Conservation (phyloP, 2,888 invertebrate genomes). For the Thecophora atra region DNA sequence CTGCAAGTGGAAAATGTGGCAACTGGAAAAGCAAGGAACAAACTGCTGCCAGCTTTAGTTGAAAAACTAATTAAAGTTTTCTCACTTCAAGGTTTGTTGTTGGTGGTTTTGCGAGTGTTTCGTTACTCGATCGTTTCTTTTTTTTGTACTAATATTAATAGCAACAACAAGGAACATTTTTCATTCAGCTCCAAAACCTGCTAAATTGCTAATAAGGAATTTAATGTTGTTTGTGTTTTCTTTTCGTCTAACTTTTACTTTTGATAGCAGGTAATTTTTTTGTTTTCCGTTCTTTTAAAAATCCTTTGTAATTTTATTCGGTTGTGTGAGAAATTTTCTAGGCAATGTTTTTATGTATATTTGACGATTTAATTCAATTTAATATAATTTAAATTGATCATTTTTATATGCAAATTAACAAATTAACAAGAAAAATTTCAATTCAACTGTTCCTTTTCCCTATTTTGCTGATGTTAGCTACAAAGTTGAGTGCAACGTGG, state of each 20-base stretch:
- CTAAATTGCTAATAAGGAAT: background rate
- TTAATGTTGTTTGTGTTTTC: background rate
- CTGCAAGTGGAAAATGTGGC: background rate
- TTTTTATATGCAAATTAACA: too few species aligned
- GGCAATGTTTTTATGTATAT: too few species aligned
- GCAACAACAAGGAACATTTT: slow-evolving; percentile 6
- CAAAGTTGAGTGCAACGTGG: background rate
- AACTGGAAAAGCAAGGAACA: background rate
- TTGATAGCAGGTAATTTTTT: background rate
- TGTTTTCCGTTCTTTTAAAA: background rate
- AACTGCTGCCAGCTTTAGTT: slow-evolving; percentile 14
- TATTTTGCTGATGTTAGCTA: too few species aligned
- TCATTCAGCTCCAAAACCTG: too few species aligned
- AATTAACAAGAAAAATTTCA: too few species aligned
- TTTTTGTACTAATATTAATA: background rate
- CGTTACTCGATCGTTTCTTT: background rate
- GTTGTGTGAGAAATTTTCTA: too few species aligned
- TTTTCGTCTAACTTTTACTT: background rate
- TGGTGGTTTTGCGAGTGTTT: slow-evolving; percentile 1
- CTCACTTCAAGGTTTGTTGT: slow-evolving; percentile 13
- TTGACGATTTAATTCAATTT: too few species aligned
- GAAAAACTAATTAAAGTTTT: slow-evolving; percentile 24
- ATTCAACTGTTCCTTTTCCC: too few species aligned
- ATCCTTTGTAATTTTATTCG: background rate
- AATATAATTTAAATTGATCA: too few species aligned